phyloP scores from a whole-genome alignment of 2,888 invertebrate genomes.

The Ophioninae sp. region DNA sequence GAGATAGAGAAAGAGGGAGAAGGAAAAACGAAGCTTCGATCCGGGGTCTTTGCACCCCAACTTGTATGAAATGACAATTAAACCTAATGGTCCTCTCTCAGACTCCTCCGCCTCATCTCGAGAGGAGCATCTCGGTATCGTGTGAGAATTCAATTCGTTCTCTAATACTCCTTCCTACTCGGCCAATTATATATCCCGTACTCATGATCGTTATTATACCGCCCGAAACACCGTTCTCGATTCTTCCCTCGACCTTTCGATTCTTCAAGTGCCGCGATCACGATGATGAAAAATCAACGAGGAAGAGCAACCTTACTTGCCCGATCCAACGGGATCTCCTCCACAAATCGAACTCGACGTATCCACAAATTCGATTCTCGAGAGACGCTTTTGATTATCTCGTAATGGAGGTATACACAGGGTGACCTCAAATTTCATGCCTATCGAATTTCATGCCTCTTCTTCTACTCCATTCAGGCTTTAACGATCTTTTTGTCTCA shows the following conservation, averaged over 20 bases:
- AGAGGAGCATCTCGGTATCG: not conserved
- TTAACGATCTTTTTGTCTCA: too few species aligned
- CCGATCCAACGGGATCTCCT: too few species aligned
- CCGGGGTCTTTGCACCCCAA: conserved; percentile 29
- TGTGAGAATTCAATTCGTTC: conserved; percentile 26
- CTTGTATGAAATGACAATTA: conserved; percentile 44
- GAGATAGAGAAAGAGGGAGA: conserved; percentile 13
- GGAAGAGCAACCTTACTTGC: too few species aligned
- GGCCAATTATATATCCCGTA: conserved; percentile 37
- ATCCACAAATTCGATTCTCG: too few species aligned
- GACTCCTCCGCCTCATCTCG: not conserved
- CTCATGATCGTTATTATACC: not conserved
- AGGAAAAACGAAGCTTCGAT: conserved; percentile 47
- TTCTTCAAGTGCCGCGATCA: not conserved
- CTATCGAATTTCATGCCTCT: too few species aligned
- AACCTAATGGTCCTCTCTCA: conserved; percentile 18
- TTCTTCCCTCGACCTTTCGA: too few species aligned
- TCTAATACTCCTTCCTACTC: conserved; percentile 27
- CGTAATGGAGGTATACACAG: too few species aligned
- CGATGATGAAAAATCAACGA: too few species aligned
- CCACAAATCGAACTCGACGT: too few species aligned
- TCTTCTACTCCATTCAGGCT: too few species aligned
- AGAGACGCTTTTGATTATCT: too few species aligned
- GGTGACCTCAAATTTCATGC: too few species aligned
- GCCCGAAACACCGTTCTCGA: not conserved